Evolutionary conservation across 2,113 vertebrate species (phyloP), one percentile per base, ranked within the genome.

Genomic region (Pangasianodon gigas): DNA sequence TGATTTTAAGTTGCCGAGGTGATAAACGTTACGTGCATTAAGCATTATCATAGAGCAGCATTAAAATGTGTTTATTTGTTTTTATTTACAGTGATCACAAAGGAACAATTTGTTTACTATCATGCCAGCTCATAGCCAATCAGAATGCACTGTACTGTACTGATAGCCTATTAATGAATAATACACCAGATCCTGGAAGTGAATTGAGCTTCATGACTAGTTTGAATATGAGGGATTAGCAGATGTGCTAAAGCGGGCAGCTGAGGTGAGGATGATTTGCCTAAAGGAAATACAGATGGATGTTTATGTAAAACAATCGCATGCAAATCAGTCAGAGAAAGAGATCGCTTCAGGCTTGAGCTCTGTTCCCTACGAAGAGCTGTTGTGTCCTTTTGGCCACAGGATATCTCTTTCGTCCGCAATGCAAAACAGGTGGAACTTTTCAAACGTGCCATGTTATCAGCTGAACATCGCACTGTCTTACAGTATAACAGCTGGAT

Each of bases 241-340:
- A 75, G 67, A 74, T 41, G 85, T 71, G 88, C 69, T 60, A 75
- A 85, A 56, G 51, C 52, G n/a, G 26, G 67, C 82, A 85, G 75
- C 37, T 58, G 85, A 41, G 32, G 67, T 75, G 85, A 26, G 10
- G 13, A 75, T 8, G 51, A 74, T 87, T 87, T 87, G 85, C 69
- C 52, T 87, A 87, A 87, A 87, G 85, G 52, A 75, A 41, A 87
- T 54, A 75, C 85, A 87, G 85, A 71, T 87, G 85, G 67, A 58
- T 71, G 85, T 56, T 71, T 71, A 56, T 44, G 69, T 13, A 75
- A 87, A 75, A 32, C 10, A 8, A 41, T 58, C 7, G 9, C 51
- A 77, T 77, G 69, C 69, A 87, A 87, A 87, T 75, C 56, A 14
- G 37, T 41, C 7, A 5, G 81, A 58, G 52, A 83, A 58, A 29